Conservation (phyloP, 2,113 vertebrate genomes). For the Acrocephalus arundinaceus region DNA sequence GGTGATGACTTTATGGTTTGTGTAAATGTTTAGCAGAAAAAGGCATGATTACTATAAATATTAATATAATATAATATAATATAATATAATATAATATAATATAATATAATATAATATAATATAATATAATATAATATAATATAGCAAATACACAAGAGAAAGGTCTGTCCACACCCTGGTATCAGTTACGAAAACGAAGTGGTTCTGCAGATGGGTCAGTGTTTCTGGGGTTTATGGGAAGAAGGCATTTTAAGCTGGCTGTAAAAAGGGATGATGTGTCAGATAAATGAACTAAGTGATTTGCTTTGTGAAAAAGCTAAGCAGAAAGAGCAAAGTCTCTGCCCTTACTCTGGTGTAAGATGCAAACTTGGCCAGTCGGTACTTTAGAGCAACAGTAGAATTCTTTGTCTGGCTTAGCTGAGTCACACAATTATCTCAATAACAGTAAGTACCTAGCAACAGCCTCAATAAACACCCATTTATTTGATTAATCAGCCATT, state of each 20-base stretch:
- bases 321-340: background rate
- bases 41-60: background rate
- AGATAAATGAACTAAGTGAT: background rate
- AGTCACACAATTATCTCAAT: slow-evolving; percentile 64
- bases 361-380: background rate
- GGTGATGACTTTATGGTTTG: background rate
- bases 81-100: no score
- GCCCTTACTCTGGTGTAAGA: background rate
- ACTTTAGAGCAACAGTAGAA: slow-evolving; percentile 14
- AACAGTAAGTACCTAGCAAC: slow-evolving; percentile 56
- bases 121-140: no score
- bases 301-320: background rate
- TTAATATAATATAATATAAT: background rate
- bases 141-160: background rate
- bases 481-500: slow-evolving; percentile 60
- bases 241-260: background rate
- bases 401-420: slow-evolving; percentile 56
- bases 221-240: background rate
- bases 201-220: background rate
- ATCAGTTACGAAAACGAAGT: background rate
- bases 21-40: background rate
- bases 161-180: background rate
- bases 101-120: background rate
- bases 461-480: slow-evolving; percentile 53
- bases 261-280: background rate